Evolutionary conservation across 2,888 invertebrate genomes (phyloP).

Genomic region (Penaeus monodon): DNA sequence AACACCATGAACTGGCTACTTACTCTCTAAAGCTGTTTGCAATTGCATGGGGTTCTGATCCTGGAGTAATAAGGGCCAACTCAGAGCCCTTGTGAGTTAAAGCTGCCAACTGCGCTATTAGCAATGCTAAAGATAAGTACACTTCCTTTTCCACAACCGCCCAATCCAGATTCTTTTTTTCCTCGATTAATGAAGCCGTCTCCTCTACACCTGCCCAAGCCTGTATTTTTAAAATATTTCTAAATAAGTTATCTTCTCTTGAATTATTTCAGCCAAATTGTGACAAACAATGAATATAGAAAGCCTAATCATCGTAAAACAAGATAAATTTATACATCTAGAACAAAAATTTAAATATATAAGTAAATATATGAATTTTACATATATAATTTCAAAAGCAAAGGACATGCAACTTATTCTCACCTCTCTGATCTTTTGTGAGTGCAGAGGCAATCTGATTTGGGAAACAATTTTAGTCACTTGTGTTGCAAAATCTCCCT

Average conservation of each 20-base stretch:
- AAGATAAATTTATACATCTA: too few relatives aligned
- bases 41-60: conserved; percentile 32
- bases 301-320: neutral
- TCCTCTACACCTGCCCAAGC: conserved; percentile 44
- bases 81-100: conserved; percentile 61
- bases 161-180: conserved; percentile 23
- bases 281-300: neutral
- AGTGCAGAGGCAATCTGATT: conserved; percentile 35
- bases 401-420: neutral
- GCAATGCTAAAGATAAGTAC: conserved; percentile 27
- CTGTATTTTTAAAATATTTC: neutral
- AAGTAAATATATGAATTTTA: neutral
- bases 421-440: conserved; percentile 32
- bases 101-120: conserved; percentile 47
- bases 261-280: neutral
- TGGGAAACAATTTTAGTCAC: conserved; percentile 23
- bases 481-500: conserved; percentile 34
- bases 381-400: neutral
- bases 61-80: conserved; percentile 53
- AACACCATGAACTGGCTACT: conserved; percentile 19
- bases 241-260: neutral
- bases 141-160: conserved; percentile 31
- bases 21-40: conserved; percentile 54
- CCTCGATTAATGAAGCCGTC: conserved; percentile 31
- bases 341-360: neutral